A percentile compares a stretch with the other conserved stretches of the same genome.
These are phyloP conservation scores for Calephelis perditalis DNA, from an alignment of 2,888 invertebrate genomes.

Conservation along the genomic window DNA sequence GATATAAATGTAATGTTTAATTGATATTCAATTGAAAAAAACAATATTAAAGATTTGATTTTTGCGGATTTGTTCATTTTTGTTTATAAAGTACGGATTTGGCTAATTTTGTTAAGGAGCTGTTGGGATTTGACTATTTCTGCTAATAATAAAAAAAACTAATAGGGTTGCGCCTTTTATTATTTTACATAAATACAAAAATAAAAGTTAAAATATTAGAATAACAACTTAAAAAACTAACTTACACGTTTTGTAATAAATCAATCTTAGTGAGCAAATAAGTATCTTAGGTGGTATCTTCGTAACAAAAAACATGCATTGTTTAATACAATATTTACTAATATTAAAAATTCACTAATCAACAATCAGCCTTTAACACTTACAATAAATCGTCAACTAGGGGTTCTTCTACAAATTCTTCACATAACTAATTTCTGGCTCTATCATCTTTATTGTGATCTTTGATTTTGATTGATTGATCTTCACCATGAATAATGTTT, in stretches of 20 bases:
- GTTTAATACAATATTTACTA: slow-evolving; percentile 13
- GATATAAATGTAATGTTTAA: slow-evolving; percentile 1
- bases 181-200: slow-evolving; percentile 2
- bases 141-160: background rate
- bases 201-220: slow-evolving; percentile 2
- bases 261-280: background rate
- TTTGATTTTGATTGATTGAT: no score
- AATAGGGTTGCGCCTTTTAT: slow-evolving; percentile 1
- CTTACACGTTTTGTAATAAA: slow-evolving; percentile 6
- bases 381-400: slow-evolving; percentile 10
- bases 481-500: slow-evolving; percentile 15
- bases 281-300: slow-evolving; percentile 1
- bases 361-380: slow-evolving; percentile 14
- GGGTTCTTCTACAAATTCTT: slow-evolving; percentile 15
- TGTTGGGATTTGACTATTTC: slow-evolving; percentile 5
- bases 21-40: slow-evolving; percentile 1
- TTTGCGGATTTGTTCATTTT: slow-evolving; percentile 2
- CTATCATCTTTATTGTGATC: slow-evolving; percentile 11
- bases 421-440: slow-evolving; percentile 12
- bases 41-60: slow-evolving; percentile 2
- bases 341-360: slow-evolving; percentile 13
- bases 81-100: slow-evolving; percentile 6
- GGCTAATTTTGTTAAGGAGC: slow-evolving; percentile 1
- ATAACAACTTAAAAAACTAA: slow-evolving; percentile 6
- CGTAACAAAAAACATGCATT: slow-evolving; percentile 8